Base-by-base conservation (phyloP, 2,113 vertebrate species). In the Bostrychus sinensis region DNA sequence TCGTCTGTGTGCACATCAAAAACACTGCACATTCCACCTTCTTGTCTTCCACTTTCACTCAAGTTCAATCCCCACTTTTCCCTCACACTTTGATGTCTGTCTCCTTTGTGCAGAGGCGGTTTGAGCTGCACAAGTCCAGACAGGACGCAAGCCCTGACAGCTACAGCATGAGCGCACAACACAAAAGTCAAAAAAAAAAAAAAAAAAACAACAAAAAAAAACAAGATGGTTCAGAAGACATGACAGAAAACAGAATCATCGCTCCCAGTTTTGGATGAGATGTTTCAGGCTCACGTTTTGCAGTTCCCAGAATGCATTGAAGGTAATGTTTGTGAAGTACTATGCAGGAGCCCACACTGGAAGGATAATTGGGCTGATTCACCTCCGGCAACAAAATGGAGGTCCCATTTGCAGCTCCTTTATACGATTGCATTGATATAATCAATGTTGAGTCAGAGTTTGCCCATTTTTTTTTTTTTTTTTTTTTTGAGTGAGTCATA, bases 41-140 rank as follows among this genome's bases (percentile, higher is more conserved):
- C 61, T n/a, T 66, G 74, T 70, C 73, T 80, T 67, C 62, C 70
- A 68, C 70, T 70, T 62, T 70, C 38, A n/a, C n/a, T n/a, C n/a
- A n/a, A n/a, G n/a, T n/a, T n/a, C n/a, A n/a, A n/a, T 73, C 61
- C 70, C 12, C 26, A 45, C 77, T 68, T 70, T 72, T 75, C 67
- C 43, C 7, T n/a, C n/a, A n/a, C 8, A 38, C 72, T 78, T 68
- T 75, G 78, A 82, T 72, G 76, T 63, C 42, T 80, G 64, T 2
- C 14, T 65, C 10, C 60, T 11, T 56, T 41, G 30, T 45, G 54
- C 14, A 20, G 38, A 58, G 42, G 50, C 55, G 38, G 38, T 46
- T 62, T 8, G 34, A 66, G 23, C 46, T 66, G 30, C 20, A 43
- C 78, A 43, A 63, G 81, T 70, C 69, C 72, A 56, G 60, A 61